Evolutionary conservation across 2,888 invertebrate genomes (phyloP), one percentile per base, ranked within the genome.

Genomic region (Lithophane leautieri): DNA sequence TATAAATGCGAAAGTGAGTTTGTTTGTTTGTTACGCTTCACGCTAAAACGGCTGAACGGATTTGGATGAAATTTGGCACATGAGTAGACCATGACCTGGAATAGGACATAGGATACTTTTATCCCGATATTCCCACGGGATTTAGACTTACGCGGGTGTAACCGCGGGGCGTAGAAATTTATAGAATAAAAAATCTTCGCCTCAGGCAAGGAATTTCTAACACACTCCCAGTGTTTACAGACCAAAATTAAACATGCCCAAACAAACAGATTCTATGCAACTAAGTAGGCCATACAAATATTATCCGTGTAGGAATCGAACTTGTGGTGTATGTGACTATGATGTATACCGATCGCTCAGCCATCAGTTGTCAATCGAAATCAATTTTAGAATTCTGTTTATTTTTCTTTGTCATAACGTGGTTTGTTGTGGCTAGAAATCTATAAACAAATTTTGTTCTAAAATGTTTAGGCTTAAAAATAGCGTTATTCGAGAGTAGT

Each of bases 371-470:
- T 78, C 75, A 78, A 60, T 60, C 52, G n/a, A 28, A n/a, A 74
- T 74, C 4, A 74, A 54, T 65, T 77, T 81, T 52, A 73, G 44
- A 80, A 58, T 44, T 11, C 12, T 25, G 81, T 81, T 81, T 78
- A 65, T 73, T 65, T 73, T 52, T 28, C 44, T 73, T 28, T 8
- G 40, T 40, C 78, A 28, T 60, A 73, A 73, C 58, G n/a, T 80
- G 34, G 44, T 73, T 50, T 58, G 16, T 73, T 78, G 63, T 74
- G 60, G 14, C 19, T 73, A 52, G n/a, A 40, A 50, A 72, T 73
- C 22, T 60, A 44, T 65, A 65, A 81, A 78, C 78, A 78, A 60
- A 25, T 34, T 44, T 73, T 40, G 16, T 65, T 73, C 4, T 65
- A n/a, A 73, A 81, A 78, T 54, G 40, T 54, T 73, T 52, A 14